Evolutionary conservation across 2,888 invertebrate species (phyloP).

Genomic region (Cataglyphis livida): DNA sequence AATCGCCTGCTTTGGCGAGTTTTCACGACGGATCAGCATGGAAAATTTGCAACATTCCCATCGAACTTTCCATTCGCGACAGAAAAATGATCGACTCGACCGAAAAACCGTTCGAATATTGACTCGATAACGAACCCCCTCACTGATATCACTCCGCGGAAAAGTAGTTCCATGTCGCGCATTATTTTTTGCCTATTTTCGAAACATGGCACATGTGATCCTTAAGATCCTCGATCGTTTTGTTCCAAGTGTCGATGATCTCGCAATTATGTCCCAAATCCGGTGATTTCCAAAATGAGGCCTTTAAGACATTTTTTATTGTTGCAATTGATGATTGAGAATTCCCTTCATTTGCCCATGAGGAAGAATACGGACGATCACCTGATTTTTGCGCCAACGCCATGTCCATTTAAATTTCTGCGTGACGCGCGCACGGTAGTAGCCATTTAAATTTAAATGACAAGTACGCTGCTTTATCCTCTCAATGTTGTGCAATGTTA

Average conservation of each 20-base stretch:
- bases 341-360: neutral
- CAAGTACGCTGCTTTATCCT: neutral
- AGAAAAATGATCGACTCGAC: constrained; percentile 39
- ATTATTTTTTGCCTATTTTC: constrained; percentile 68
- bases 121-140: constrained; percentile 59
- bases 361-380: constrained; percentile 76
- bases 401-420: constrained; percentile 80
- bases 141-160: constrained; percentile 76
- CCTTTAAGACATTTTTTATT: neutral
- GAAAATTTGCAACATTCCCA: constrained; percentile 54
- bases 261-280: neutral
- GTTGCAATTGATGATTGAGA: neutral
- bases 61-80: neutral
- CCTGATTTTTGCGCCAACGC: constrained; percentile 80
- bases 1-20: constrained; percentile 41
- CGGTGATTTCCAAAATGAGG: neutral
- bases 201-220: constrained; percentile 20
- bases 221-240: constrained; percentile 38
- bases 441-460: constrained; percentile 51
- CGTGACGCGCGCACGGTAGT: constrained; percentile 57
- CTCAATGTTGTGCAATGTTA: neutral
- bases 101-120: constrained; percentile 58
- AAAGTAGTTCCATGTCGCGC: constrained; percentile 76
- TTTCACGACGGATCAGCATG: neutral
- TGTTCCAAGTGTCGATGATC: neutral